Evolutionary conservation across 35 echinoderm and acorn worm genomes (phyloP).

Genomic region (Lytechinus pictus): DNA sequence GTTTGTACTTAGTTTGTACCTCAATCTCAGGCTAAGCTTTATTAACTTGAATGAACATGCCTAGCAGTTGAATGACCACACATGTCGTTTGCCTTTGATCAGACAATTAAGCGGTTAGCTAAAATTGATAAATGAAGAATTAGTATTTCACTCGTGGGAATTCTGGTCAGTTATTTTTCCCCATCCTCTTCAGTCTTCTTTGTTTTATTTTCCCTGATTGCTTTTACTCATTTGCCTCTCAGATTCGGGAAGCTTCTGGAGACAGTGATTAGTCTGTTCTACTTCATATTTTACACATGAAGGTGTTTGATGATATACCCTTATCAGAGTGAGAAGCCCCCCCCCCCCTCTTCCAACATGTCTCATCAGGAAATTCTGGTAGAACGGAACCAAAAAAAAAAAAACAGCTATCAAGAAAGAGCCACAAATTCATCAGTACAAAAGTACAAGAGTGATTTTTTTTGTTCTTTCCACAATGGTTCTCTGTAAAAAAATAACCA

Average conservation of each 20-base stretch:
- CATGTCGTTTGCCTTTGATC: neutral
- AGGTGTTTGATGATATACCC: no score
- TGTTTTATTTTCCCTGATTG: neutral
- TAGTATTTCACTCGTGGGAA: neutral
- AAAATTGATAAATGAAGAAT: slow-evolving; percentile 7
- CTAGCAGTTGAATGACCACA: neutral
- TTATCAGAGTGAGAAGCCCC: no score
- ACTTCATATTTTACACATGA: no score
- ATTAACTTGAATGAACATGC: neutral
- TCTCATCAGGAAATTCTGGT: no score
- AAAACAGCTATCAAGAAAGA: no score
- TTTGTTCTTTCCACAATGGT: no score
- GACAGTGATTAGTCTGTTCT: no score
- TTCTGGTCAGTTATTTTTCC: neutral
- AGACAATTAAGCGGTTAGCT: neutral
- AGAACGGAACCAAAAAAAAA: no score
- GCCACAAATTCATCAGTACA: no score
- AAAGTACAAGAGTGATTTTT: no score
- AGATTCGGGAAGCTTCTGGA: neutral
- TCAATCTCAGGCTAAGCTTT: neutral
- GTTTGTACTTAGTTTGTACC: neutral
- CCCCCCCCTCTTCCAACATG: no score
- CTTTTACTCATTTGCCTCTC: neutral
- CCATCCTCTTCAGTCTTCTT: neutral
- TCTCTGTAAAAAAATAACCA: no score